phyloP scores from a whole-genome alignment of 2,797 vertebrate species.

The Acrocephalus scirpaceus region DNA sequence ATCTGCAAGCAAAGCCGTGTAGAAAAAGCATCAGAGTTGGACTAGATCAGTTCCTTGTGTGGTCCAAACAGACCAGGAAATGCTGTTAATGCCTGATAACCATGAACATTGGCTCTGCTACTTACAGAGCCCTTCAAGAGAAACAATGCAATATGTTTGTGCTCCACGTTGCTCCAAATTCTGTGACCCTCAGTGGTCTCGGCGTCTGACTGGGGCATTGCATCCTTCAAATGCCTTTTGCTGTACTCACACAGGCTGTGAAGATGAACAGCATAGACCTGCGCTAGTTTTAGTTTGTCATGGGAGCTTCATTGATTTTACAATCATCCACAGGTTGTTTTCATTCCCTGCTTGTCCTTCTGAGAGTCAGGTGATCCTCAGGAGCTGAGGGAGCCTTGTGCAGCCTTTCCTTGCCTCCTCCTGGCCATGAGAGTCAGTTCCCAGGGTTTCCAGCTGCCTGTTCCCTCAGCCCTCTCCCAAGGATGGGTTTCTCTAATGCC shows the following conservation, averaged over 20 bases:
- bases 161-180: neutral
- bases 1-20: neutral
- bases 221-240: neutral
- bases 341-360: neutral
- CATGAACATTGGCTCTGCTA: too few relatives aligned
- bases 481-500: neutral
- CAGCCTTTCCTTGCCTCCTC: neutral
- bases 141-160: neutral
- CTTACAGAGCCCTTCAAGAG: neutral
- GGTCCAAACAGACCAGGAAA: neutral
- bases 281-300: neutral
- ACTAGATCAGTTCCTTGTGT: neutral
- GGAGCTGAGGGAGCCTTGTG: neutral
- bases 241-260: neutral
- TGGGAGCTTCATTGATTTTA: neutral
- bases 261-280: neutral
- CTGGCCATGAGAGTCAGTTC: neutral
- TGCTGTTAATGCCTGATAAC: neutral
- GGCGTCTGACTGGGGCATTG: neutral
- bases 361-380: neutral
- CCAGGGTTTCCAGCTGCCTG: neutral
- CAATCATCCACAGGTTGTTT: neutral
- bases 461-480: neutral
- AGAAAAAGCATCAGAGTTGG: neutral
- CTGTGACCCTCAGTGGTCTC: neutral